phyloP scores from a whole-genome alignment of 2,797 vertebrate genomes.

The Allobates femoralis region DNA sequence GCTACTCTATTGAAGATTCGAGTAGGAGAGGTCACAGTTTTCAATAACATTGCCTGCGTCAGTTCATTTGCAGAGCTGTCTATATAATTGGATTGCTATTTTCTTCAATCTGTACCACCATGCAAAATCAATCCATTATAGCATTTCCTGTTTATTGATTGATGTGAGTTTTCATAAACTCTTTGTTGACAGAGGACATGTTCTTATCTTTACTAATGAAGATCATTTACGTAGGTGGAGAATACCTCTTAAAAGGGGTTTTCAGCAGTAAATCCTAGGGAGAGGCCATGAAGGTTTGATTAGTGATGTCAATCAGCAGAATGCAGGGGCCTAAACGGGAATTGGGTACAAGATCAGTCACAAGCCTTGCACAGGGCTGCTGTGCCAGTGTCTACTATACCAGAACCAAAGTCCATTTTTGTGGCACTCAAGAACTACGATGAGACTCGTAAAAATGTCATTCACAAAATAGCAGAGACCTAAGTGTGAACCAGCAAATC shows the following conservation, averaged over 20 bases:
- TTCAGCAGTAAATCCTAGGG: not conserved
- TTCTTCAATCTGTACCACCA: constrained; percentile 11
- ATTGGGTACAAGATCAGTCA: not conserved
- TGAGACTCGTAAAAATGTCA: too few species aligned
- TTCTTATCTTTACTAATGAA: constrained; percentile 25
- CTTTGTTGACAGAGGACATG: constrained; percentile 27
- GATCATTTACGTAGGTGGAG: not conserved
- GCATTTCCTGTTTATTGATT: constrained; percentile 50
- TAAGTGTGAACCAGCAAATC: too few species aligned
- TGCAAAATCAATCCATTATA: constrained; percentile 45
- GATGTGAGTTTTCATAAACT: constrained; percentile 33
- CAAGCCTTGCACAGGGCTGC: not conserved
- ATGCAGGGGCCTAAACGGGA: not conserved
- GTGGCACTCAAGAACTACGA: too few species aligned
- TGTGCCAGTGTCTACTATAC: not conserved
- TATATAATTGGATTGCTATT: constrained; percentile 43
- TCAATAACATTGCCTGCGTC: constrained; percentile 20
- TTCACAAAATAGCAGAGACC: too few species aligned
- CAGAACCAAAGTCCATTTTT: not conserved
- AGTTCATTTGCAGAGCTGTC: constrained; percentile 17
- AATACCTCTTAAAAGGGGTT: not conserved
- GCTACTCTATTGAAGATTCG: not conserved
- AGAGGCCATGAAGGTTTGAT: not conserved
- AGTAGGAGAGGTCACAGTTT: constrained; percentile 9
- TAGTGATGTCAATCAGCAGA: not conserved